Evolutionary conservation across 2,888 invertebrate genomes (phyloP).

Genomic region (Diarsia brunnea): DNA sequence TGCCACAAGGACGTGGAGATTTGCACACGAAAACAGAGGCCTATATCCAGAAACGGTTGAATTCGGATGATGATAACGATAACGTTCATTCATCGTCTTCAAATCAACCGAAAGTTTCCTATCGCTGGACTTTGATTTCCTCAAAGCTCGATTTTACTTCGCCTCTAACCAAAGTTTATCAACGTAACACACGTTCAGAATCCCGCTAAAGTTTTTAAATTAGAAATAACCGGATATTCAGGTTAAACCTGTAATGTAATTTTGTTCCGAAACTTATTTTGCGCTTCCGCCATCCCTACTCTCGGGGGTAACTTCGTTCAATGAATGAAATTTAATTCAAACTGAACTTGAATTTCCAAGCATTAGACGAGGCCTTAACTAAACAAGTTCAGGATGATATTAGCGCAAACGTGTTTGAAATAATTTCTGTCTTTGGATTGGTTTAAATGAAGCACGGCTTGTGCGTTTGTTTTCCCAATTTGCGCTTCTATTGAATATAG

Average conservation of each 20-base stretch:
- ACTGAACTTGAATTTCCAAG: slow-evolving; percentile 50
- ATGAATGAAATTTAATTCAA: slow-evolving; percentile 57
- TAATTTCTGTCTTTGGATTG: slow-evolving; percentile 41
- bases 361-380: slow-evolving; percentile 27
- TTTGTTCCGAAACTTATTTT: slow-evolving; percentile 30
- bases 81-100: background rate
- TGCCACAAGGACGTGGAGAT: too few species aligned
- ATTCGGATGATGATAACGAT: too few species aligned
- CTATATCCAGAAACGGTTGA: too few species aligned
- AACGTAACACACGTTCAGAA: background rate
- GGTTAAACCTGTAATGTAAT: slow-evolving; percentile 8
- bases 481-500: background rate
- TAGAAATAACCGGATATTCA: background rate
- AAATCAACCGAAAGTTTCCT: background rate
- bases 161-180: background rate
- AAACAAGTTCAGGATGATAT: slow-evolving; percentile 44
- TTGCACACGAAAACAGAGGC: too few species aligned
- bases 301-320: slow-evolving; percentile 38
- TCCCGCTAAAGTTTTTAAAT: slow-evolving; percentile 18
- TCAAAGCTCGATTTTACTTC: background rate
- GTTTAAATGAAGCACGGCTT: slow-evolving; percentile 41
- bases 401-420: slow-evolving; percentile 56
- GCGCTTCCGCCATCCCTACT: slow-evolving; percentile 38
- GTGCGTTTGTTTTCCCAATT: slow-evolving; percentile 10
- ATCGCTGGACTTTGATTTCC: background rate